Base-by-base conservation (phyloP, 2,113 vertebrate genomes). In the Phaethon lepturus region DNA sequence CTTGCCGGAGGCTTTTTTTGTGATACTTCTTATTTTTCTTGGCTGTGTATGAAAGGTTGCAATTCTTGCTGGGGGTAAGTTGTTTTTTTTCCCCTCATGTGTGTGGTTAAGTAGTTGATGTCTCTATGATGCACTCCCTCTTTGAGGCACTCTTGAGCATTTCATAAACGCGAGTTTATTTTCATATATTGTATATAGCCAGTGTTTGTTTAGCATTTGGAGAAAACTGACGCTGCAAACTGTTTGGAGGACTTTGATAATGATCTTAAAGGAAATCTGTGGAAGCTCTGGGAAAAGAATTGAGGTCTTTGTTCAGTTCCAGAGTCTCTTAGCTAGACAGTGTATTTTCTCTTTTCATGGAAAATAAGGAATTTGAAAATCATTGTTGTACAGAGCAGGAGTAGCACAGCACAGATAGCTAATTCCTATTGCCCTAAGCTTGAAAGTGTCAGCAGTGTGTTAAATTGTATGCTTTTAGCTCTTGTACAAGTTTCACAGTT, bases 381-480 rank as follows among this genome's bases (percentile, higher is more conserved):
- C 50, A 16, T 28, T 78, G 67, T 68, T 80, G 72, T 55, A 68
- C 35, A 40, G 86, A 79, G 74, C 73, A 73, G 35, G 63, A 76
- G 40, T 11, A 44, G 58, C 62, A 16, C 63, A 29, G 38, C 24
- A 33, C 28, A 84, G 89, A 68, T 6, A 94, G 44, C 68, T 89
- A 55, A 86, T 95, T 86, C 71, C 95, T 81, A 3, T 87, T 80
- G 86, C 91, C 64, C 58, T 23, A 9, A 93, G 88, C 91, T 14
- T 68, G n/a, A 42, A 79, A 81, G 83, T 22, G 49, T 81, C 83
- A 85, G 71, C 59, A 73, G 40, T 7, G 59, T 88, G 79, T 93
- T 95, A 79, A 96, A 91, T 79, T 66, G 60, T 66, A 3, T 50
- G 66, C 93, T 83, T 73, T 47, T 17, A 83, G 81, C 82, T 97